phyloP scores from a whole-genome alignment of 2,888 invertebrate genomes.

The Polymixis lichenea region DNA sequence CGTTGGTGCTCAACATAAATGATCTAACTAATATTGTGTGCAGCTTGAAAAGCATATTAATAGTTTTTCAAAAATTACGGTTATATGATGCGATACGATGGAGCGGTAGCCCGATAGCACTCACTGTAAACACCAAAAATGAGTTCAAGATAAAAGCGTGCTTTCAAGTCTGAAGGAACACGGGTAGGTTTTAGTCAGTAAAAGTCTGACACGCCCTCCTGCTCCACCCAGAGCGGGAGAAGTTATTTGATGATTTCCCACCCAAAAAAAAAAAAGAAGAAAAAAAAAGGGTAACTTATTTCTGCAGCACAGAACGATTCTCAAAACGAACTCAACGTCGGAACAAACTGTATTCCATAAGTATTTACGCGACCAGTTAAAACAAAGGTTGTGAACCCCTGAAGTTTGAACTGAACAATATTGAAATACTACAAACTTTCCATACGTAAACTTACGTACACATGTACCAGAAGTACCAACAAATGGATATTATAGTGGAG shows the following conservation, averaged over 20 bases:
- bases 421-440: constrained; percentile 60
- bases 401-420: constrained; percentile 48
- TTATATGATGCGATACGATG: neutral
- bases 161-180: too few relatives aligned
- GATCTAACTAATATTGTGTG: neutral
- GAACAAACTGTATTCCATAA: neutral
- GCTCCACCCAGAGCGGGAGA: too few relatives aligned
- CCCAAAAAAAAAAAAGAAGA: too few relatives aligned
- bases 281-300: constrained; percentile 19
- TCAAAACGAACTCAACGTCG: constrained; percentile 5
- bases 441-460: constrained; percentile 56
- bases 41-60: neutral
- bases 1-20: constrained; percentile 30
- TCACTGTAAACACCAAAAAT: constrained; percentile 12
- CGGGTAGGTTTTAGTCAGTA: too few relatives aligned
- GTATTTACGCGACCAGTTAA: neutral
- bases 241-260: too few relatives aligned
- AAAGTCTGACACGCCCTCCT: too few relatives aligned
- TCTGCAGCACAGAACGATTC: neutral
- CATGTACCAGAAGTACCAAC: constrained; percentile 51
- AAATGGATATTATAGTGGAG: constrained; percentile 63
- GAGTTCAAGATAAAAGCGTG: neutral
- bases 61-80: neutral
- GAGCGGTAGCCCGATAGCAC: neutral
- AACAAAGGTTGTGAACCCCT: constrained; percentile 44